Evolutionary conservation across 1,140 invertebrate species (phyloP).

Genomic region (Ceratoteleas bidentatus): DNA sequence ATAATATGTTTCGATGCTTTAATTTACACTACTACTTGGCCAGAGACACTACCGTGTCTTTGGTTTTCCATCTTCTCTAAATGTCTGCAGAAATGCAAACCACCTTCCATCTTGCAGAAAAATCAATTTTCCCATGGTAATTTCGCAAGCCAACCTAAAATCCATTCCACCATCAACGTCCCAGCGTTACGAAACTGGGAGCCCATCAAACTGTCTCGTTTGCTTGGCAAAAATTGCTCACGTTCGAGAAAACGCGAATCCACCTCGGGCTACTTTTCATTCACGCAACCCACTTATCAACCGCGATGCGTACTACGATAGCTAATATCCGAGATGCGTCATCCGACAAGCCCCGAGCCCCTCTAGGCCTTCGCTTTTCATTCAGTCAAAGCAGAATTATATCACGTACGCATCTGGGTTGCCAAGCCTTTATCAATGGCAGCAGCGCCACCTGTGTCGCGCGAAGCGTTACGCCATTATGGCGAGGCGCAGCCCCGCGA

Average conservation of each 20-base stretch:
- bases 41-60: too few species aligned
- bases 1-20: too few species aligned
- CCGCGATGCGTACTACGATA: constrained; percentile 62
- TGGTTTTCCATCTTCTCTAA: too few species aligned
- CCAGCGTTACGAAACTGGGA: background rate
- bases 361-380: constrained; percentile 48
- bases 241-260: constrained; percentile 15
- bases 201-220: constrained; percentile 18
- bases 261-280: constrained; percentile 40
- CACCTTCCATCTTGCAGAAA: too few species aligned
- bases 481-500: constrained; percentile 23
- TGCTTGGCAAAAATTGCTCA: constrained; percentile 4
- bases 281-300: constrained; percentile 36
- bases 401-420: constrained; percentile 72
- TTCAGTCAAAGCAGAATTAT: constrained; percentile 65
- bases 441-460: constrained; percentile 12
- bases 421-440: constrained; percentile 48
- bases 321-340: constrained; percentile 62
- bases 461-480: constrained; percentile 34
- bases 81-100: too few species aligned
- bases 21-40: too few species aligned
- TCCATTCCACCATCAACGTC: too few species aligned
- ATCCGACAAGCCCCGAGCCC: constrained; percentile 55
- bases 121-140: too few species aligned
- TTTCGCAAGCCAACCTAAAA: too few species aligned